phyloP scores from a whole-genome alignment of 2,113 vertebrate genomes.

The Aegithalos caudatus region DNA sequence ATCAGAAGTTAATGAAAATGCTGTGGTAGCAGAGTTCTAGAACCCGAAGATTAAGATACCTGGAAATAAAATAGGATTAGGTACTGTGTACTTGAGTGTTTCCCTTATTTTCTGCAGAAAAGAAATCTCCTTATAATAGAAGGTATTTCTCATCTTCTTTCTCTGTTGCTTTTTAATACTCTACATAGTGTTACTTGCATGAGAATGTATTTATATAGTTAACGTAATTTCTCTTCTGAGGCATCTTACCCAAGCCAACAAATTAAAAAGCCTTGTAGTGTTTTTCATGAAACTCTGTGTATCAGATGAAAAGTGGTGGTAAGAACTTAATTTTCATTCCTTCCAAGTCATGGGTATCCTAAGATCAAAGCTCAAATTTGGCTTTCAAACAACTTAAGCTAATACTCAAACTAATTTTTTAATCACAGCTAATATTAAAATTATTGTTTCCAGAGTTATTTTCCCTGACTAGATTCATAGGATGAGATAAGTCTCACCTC shows the following conservation, averaged over 20 bases:
- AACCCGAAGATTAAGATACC: neutral
- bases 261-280: neutral
- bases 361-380: slow-evolving; percentile 38
- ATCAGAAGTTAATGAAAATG: neutral
- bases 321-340: slow-evolving; percentile 30
- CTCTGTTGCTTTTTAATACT: neutral
- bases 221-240: neutral
- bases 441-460: neutral
- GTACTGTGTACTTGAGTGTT: neutral
- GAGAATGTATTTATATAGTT: neutral
- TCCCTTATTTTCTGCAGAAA: neutral
- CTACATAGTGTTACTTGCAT: neutral
- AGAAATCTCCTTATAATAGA: neutral
- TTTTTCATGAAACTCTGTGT: neutral
- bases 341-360: neutral
- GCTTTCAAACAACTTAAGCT: slow-evolving; percentile 11
- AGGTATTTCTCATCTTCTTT: neutral
- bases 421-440: neutral
- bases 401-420: neutral
- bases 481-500: neutral
- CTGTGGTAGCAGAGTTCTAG: neutral
- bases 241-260: neutral
- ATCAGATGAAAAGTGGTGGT: neutral
- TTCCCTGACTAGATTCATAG: neutral
- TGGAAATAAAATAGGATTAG: neutral